phyloP scores from a whole-genome alignment of 2,888 invertebrate species.

The Coremacera marginata region DNA sequence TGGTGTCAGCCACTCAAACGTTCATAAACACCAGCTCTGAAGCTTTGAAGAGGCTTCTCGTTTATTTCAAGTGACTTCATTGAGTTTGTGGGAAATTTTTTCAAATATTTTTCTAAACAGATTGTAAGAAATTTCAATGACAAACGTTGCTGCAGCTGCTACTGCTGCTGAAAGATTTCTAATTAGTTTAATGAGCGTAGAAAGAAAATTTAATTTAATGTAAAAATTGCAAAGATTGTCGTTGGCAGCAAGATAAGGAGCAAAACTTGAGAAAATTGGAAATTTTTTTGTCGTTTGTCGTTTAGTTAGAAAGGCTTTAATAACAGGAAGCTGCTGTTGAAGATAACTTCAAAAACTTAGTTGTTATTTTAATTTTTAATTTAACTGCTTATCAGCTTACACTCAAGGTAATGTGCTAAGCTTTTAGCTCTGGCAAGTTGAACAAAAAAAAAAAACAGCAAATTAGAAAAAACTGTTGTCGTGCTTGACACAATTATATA shows the following conservation, averaged over 20 bases:
- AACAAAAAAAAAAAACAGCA: too few relatives aligned
- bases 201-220: neutral
- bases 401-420: too few relatives aligned
- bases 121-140: neutral
- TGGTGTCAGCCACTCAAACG: slow-evolving; percentile 12
- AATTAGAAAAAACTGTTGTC: too few relatives aligned
- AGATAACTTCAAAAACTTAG: neutral
- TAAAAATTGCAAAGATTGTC: neutral
- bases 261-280: neutral
- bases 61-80: neutral
- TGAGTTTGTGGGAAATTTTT: neutral
- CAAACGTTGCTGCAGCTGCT: neutral
- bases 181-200: neutral
- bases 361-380: neutral
- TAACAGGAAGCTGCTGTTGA: neutral
- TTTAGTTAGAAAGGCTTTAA: neutral
- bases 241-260: neutral
- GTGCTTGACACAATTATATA: too few relatives aligned
- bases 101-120: neutral
- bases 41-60: too few relatives aligned
- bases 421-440: too few relatives aligned
- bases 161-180: neutral
- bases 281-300: neutral
- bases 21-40: slow-evolving; percentile 16
- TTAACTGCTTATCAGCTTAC: too few relatives aligned